Evolutionary conservation across 2,888 invertebrate genomes (phyloP).

Genomic region (Orthosia gothica): DNA sequence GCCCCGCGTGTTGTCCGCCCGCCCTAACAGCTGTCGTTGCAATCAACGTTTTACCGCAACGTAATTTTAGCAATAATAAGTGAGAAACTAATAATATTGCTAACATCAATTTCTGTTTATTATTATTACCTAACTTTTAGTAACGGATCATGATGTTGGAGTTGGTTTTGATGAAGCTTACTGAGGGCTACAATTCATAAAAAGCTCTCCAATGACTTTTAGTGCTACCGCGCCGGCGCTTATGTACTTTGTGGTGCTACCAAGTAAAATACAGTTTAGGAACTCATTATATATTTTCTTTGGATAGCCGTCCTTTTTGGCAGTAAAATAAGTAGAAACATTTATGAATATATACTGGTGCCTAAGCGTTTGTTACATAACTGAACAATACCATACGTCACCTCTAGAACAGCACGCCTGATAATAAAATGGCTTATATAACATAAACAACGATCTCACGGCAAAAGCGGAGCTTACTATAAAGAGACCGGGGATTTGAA

Average conservation of each 20-base stretch:
- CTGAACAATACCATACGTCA: neutral
- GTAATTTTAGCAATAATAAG: neutral
- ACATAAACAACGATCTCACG: neutral
- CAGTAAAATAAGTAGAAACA: neutral
- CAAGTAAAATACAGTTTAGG: neutral
- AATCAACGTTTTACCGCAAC: constrained; percentile 2
- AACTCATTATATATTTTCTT: neutral
- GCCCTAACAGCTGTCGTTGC: constrained; percentile 3
- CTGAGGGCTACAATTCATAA: neutral
- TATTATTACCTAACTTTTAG: neutral
- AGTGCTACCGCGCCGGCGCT: too few relatives aligned
- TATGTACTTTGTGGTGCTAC: too few relatives aligned
- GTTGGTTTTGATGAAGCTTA: neutral
- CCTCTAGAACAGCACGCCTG: neutral
- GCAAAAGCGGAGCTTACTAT: constrained; percentile 1
- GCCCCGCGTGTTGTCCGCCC: neutral
- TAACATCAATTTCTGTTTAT: neutral
- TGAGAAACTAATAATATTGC: neutral
- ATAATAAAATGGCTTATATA: neutral
- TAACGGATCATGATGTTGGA: neutral
- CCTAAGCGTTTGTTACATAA: neutral
- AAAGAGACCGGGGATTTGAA: constrained; percentile 1
- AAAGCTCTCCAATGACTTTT: neutral
- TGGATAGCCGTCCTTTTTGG: neutral
- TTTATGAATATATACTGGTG: too few relatives aligned